phyloP scores from a whole-genome alignment of 2,113 vertebrate species.

The Nettapus auritus region DNA sequence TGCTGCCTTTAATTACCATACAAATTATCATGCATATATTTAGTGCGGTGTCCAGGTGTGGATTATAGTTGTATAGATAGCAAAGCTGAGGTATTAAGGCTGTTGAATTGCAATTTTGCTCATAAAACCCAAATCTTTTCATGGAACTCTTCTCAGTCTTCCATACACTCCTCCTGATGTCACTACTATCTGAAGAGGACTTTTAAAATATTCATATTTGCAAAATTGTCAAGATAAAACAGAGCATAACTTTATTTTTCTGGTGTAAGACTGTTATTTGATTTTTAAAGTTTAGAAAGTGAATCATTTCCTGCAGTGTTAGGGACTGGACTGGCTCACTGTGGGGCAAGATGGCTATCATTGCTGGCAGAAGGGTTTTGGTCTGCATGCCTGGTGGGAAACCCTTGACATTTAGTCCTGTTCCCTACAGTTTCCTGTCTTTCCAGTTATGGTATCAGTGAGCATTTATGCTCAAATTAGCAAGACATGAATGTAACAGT shows the following conservation, averaged over 20 bases:
- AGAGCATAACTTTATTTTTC: background rate
- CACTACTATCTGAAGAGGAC: background rate
- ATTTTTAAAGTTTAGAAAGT: background rate
- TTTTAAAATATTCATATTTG: background rate
- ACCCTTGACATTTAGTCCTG: background rate
- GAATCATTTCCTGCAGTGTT: background rate
- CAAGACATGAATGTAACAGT: fast-evolving
- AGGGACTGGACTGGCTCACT: background rate
- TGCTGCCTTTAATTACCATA: background rate
- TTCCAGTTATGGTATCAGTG: background rate
- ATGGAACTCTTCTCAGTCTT: background rate
- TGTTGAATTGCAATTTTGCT: background rate
- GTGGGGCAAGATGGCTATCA: background rate
- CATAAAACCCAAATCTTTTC: background rate
- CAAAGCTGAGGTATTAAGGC: background rate
- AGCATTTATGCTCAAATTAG: background rate
- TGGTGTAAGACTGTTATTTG: background rate
- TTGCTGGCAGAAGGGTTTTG: background rate
- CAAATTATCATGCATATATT: background rate
- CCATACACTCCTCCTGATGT: background rate
- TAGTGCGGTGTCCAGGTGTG: background rate
- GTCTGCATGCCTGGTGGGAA: background rate
- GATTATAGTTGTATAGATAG: background rate
- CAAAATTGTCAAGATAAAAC: background rate
- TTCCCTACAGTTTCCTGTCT: background rate